Conservation (phyloP, 2,797 vertebrate species). For the Pyrocephalus nanus region DNA sequence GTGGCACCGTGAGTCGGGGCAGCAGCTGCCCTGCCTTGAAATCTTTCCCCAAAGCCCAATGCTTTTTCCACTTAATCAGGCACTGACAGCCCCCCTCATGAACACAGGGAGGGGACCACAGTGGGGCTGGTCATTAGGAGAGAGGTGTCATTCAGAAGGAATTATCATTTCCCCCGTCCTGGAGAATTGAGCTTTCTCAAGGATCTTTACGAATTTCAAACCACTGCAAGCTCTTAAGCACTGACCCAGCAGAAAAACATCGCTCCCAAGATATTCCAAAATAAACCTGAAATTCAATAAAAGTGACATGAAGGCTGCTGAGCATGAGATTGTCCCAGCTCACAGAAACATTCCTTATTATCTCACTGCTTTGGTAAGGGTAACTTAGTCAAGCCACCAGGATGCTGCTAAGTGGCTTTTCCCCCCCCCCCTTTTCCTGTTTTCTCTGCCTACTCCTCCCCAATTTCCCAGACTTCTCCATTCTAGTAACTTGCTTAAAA, state of each 20-base stretch:
- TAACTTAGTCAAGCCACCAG: not conserved
- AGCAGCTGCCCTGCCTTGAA: not conserved
- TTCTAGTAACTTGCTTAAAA: not conserved
- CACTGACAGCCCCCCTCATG: not conserved
- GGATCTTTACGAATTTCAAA: rapidly evolving
- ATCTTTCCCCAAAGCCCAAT: not conserved
- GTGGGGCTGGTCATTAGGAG: not conserved
- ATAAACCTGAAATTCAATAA: constrained; percentile 8
- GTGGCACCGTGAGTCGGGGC: rapidly evolving
- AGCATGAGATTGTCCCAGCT: not conserved
- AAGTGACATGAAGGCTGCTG: not conserved
- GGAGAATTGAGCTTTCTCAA: not conserved
- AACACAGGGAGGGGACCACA: not conserved
- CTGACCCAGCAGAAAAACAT: not conserved
- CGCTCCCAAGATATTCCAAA: constrained; percentile 9
- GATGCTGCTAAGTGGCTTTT: not conserved
- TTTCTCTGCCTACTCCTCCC: not conserved
- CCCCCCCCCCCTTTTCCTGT: not conserved
- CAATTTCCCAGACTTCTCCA: rapidly evolving
- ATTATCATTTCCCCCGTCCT: not conserved
- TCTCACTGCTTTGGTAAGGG: not conserved
- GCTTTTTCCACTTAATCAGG: not conserved
- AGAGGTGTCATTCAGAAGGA: not conserved
- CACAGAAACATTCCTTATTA: not conserved
- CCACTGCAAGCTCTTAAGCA: not conserved